Evolutionary conservation across 2,888 invertebrate genomes (phyloP).

Genomic region (Hirtodrosophila alboralis): DNA sequence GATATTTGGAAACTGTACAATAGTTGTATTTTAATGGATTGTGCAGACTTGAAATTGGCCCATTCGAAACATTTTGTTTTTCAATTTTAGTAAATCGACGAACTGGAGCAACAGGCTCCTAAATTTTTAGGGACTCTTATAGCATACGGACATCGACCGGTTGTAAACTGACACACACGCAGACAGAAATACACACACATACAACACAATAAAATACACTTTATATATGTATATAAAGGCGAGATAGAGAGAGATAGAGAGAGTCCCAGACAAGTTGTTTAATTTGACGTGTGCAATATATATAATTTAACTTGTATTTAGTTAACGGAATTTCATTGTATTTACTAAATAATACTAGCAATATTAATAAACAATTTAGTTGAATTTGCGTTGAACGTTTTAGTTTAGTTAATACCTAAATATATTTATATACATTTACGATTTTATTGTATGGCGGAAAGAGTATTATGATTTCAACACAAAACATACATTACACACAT

Average conservation of each 20-base stretch:
- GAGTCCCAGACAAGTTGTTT: conserved; percentile 46
- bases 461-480: conserved; percentile 45
- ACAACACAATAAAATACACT: conserved; percentile 19
- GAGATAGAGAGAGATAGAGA: conserved; percentile 13
- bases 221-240: conserved; percentile 18
- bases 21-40: no score
- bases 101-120: conserved; percentile 14
- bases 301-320: conserved; percentile 52
- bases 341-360: conserved; percentile 59
- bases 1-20: no score
- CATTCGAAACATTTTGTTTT: no score
- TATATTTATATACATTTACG: conserved; percentile 67
- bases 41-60: no score
- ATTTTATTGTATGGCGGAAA: conserved; percentile 62
- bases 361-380: conserved; percentile 74
- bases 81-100: not conserved
- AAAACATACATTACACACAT: conserved; percentile 15
- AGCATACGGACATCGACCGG: conserved; percentile 53
- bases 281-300: conserved; percentile 65
- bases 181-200: conserved; percentile 11
- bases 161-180: conserved; percentile 51
- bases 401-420: conserved; percentile 67
- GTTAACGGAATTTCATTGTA: conserved; percentile 52
- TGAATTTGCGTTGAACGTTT: conserved; percentile 72
- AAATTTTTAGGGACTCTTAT: conserved; percentile 31